phyloP scores from a whole-genome alignment of 2,113 vertebrate genomes.

The Rhabdornis inornatus region DNA sequence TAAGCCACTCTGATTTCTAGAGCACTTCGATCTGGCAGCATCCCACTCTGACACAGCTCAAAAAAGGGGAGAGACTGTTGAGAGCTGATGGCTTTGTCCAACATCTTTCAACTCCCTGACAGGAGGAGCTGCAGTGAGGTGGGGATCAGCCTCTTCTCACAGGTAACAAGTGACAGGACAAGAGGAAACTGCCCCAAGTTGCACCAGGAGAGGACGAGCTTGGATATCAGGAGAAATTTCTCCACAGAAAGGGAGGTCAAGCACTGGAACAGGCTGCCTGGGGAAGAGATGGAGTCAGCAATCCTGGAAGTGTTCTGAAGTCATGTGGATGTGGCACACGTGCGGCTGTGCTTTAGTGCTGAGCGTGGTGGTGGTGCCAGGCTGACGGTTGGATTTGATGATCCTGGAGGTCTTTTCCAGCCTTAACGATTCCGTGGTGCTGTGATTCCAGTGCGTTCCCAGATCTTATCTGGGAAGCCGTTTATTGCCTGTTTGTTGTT shows the following conservation, averaged over 20 bases:
- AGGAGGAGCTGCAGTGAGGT: too few relatives aligned
- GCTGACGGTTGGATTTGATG: not conserved
- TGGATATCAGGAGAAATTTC: not conserved
- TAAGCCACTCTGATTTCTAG: not conserved
- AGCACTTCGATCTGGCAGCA: not conserved
- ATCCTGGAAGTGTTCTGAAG: not conserved
- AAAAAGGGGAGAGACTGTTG: not conserved
- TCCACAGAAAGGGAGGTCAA: not conserved
- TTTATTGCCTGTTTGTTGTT: conserved; percentile 30
- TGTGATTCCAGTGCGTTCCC: not conserved
- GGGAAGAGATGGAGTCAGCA: not conserved
- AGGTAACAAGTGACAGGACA: fast-evolving
- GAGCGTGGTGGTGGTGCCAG: not conserved
- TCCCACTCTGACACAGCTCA: not conserved
- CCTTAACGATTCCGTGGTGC: not conserved
- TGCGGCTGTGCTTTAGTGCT: fast-evolving
- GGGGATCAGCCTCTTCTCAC: not conserved
- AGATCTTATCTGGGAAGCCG: not conserved
- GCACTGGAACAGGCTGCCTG: too few relatives aligned
- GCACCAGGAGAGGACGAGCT: not conserved
- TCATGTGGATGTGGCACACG: not conserved
- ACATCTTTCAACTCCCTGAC: fast-evolving
- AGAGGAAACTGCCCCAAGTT: fast-evolving
- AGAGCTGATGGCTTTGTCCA: not conserved
- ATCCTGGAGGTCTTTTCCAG: not conserved